These are phyloP conservation scores for Drosophila emarginata DNA, from an alignment of 2,888 invertebrate genomes.

Conservation along the genomic window DNA sequence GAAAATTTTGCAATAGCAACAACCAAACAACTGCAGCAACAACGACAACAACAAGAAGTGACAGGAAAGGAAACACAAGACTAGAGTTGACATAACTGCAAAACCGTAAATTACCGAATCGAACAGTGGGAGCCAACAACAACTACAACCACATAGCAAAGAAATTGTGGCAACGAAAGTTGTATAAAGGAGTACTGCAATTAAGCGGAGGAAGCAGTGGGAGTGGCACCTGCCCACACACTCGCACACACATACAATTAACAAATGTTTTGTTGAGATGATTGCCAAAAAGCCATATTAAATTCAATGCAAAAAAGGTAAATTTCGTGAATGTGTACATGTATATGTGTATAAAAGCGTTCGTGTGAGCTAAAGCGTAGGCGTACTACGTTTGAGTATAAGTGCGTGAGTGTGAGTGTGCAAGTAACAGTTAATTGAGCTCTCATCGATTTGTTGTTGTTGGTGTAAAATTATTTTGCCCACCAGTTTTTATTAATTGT, in stretches of 20 bases:
- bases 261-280: slow-evolving; percentile 62
- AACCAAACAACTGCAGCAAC: slow-evolving; percentile 39
- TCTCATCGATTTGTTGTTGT: slow-evolving; percentile 52
- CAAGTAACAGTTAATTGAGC: slow-evolving; percentile 39
- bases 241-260: slow-evolving; percentile 17
- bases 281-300: slow-evolving; percentile 50
- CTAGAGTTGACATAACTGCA: slow-evolving; percentile 66
- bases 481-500: slow-evolving; percentile 26
- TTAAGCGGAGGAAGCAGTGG: slow-evolving; percentile 27
- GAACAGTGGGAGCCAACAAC: slow-evolving; percentile 55
- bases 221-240: slow-evolving; percentile 51
- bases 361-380: slow-evolving; percentile 12
- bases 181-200: slow-evolving; percentile 39
- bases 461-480: neutral
- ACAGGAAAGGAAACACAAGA: slow-evolving; percentile 7
- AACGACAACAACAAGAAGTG: slow-evolving; percentile 41
- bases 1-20: slow-evolving; percentile 60
- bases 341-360: slow-evolving; percentile 40
- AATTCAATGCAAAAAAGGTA: slow-evolving; percentile 64
- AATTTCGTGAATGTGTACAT: slow-evolving; percentile 34
- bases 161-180: slow-evolving; percentile 63
- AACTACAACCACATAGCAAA: slow-evolving; percentile 19
- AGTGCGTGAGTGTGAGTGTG: slow-evolving; percentile 16
- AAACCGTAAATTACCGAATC: slow-evolving; percentile 58
- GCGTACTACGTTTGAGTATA: slow-evolving; percentile 48